A percentile compares a stretch with the other conserved stretches of the same genome.
Evolutionary conservation across 2,797 vertebrate species (phyloP).

Genomic region (Dromococcyx pavoninus): DNA sequence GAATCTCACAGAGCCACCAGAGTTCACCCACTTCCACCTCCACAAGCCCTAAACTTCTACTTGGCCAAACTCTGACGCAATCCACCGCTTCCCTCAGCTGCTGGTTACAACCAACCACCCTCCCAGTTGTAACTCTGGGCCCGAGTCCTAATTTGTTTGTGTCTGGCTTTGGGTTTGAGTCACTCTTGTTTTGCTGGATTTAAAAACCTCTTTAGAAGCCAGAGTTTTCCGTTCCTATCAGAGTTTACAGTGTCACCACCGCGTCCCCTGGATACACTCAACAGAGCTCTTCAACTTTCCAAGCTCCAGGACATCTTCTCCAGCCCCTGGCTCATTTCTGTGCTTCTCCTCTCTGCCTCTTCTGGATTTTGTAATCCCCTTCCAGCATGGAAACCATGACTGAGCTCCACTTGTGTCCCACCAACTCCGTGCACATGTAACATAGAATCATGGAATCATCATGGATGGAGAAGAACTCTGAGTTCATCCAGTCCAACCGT

Average conservation of each 20-base stretch:
- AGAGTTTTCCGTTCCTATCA: neutral
- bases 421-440: neutral
- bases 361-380: neutral
- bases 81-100: neutral
- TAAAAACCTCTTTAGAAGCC: neutral
- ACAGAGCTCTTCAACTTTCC: neutral
- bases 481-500: too few species aligned
- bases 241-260: neutral
- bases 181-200: neutral
- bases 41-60: neutral
- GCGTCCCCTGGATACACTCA: neutral
- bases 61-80: neutral
- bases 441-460: too few species aligned
- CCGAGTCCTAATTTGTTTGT: neutral
- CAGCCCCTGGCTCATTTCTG: neutral
- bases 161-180: slow-evolving; percentile 2
- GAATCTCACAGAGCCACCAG: neutral
- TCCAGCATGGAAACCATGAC: neutral
- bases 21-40: neutral
- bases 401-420: neutral
- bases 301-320: neutral
- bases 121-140: neutral
- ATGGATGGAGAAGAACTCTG: too few species aligned
- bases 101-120: neutral
- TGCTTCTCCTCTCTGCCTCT: neutral